phyloP scores from a whole-genome alignment of 2,113 vertebrate species.

The Xiphias gladius region DNA sequence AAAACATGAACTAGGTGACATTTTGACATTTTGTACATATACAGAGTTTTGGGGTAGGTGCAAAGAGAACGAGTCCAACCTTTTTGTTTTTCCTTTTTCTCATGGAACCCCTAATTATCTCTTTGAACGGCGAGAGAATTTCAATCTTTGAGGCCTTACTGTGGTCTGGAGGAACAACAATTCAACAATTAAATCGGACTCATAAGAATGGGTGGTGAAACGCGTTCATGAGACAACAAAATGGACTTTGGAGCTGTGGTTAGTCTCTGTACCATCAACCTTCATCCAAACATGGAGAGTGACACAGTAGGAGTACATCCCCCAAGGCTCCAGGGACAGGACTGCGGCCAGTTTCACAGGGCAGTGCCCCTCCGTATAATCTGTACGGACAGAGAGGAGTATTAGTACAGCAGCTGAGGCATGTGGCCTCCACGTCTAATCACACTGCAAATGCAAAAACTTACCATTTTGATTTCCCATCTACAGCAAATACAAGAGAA shows the following conservation, averaged over 20 bases:
- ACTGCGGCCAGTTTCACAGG: slow-evolving; percentile 46
- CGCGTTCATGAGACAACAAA: background rate
- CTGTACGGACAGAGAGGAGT: slow-evolving; percentile 37
- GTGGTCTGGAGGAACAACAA: slow-evolving; percentile 48
- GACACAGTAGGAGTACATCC: slow-evolving; percentile 7
- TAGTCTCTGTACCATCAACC: slow-evolving; percentile 49
- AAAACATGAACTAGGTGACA: background rate
- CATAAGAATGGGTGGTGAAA: background rate
- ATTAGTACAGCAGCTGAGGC: background rate
- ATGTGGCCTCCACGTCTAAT: background rate
- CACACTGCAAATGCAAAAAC: background rate
- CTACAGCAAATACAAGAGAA: slow-evolving; percentile 19
- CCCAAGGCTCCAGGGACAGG: accelerated
- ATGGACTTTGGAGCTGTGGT: background rate
- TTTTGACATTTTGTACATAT: background rate
- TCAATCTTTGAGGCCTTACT: background rate
- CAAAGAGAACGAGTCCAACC: slow-evolving; percentile 13
- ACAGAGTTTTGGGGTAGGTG: no score
- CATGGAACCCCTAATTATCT: background rate
- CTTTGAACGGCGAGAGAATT: background rate
- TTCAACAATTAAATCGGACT: background rate
- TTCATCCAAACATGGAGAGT: slow-evolving; percentile 48
- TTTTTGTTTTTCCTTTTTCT: background rate
- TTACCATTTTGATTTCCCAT: slow-evolving; percentile 49
- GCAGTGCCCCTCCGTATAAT: slow-evolving; percentile 14